These are phyloP conservation scores for Netelia fuscicornis DNA, from an alignment of 2,888 invertebrate species.

Conservation along the genomic window DNA sequence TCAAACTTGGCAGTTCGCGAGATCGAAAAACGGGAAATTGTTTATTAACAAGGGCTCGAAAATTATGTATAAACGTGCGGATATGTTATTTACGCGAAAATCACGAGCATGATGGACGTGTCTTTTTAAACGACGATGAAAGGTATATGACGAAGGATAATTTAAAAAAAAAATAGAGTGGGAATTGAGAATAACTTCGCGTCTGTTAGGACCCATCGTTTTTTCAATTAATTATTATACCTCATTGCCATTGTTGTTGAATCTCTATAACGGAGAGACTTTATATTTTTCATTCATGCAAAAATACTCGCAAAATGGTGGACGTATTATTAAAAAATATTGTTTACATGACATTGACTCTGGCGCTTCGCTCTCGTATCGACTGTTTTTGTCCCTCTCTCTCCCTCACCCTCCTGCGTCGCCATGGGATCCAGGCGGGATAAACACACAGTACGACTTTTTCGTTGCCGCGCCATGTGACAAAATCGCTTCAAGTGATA, in stretches of 20 bases:
- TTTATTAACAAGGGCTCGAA: background rate
- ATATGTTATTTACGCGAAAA: background rate
- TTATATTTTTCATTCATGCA: background rate
- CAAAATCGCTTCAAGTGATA: conserved; percentile 81
- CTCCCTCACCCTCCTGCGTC: conserved; percentile 71
- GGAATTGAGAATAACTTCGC: too few species aligned
- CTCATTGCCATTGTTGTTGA: background rate
- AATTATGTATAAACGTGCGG: background rate
- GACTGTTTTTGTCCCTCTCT: conserved; percentile 1
- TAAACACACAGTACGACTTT: conserved; percentile 76
- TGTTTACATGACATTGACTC: too few species aligned
- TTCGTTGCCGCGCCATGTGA: conserved; percentile 79
- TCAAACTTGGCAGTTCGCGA: too few species aligned
- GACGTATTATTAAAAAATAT: too few species aligned
- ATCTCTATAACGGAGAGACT: background rate
- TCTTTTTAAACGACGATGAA: background rate
- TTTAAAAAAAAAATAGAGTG: background rate
- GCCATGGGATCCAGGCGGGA: conserved; percentile 72
- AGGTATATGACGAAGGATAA: background rate
- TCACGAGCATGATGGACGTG: background rate
- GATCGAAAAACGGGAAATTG: background rate
- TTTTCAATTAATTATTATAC: background rate
- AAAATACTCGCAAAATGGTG: too few species aligned
- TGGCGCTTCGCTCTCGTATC: background rate
- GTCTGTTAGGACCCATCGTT: background rate